A percentile compares a stretch with the other conserved stretches of the same genome.
Conservation (phyloP, 2,888 invertebrate species). For the Eristalis pertinax region DNA sequence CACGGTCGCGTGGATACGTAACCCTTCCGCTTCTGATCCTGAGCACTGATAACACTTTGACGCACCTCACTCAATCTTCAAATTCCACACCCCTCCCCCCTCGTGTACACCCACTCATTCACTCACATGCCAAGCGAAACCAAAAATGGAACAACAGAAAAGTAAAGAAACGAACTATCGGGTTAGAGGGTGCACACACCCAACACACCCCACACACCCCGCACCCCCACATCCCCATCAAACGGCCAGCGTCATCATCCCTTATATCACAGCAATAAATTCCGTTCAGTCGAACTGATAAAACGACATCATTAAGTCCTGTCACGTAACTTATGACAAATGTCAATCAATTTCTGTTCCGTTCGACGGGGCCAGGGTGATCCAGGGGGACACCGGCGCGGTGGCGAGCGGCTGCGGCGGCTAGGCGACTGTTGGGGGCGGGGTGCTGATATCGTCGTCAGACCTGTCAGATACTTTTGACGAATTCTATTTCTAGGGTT, state of each 20-base stretch:
- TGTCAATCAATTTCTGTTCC: constrained; percentile 70
- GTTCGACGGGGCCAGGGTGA: constrained; percentile 34
- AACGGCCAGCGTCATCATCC: constrained; percentile 18
- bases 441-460: constrained; percentile 63
- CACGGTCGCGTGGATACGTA: constrained; percentile 40
- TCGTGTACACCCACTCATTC: not conserved
- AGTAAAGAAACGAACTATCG: not conserved
- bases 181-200: constrained; percentile 10
- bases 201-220: no score
- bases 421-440: constrained; percentile 19
- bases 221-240: not conserved
- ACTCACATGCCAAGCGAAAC: not conserved
- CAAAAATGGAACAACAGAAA: not conserved
- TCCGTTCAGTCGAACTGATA: constrained; percentile 71
- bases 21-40: constrained; percentile 59
- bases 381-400: not conserved
- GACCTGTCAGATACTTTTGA: constrained; percentile 71
- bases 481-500: constrained; percentile 68
- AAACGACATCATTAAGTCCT: constrained; percentile 72
- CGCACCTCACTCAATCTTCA: constrained; percentile 45
- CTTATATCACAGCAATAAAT: constrained; percentile 67
- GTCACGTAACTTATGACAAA: constrained; percentile 73
- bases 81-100: not conserved
- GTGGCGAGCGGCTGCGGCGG: constrained; percentile 1
- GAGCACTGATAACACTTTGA: constrained; percentile 48